A percentile compares a stretch with the other conserved stretches of the same genome.
phyloP scores from a whole-genome alignment of 2,113 vertebrate species.

The Indicator maculatus region DNA sequence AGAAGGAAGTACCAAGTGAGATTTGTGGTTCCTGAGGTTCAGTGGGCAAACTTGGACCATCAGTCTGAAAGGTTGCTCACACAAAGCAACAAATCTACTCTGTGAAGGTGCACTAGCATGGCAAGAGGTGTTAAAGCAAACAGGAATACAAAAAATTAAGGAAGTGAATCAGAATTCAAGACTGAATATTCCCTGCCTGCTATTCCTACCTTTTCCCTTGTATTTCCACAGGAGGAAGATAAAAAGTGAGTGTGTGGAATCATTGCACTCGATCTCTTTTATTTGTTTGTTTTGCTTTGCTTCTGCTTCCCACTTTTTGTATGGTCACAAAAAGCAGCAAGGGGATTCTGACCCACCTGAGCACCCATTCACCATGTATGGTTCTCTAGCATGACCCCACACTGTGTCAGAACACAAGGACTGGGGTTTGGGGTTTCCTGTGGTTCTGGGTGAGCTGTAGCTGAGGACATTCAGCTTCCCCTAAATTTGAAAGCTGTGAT shows the following conservation, averaged over 20 bases:
- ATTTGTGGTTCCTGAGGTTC: neutral
- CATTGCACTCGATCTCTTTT: neutral
- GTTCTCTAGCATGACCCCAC: neutral
- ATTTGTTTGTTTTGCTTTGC: neutral
- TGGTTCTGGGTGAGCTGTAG: neutral
- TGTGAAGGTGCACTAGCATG: neutral
- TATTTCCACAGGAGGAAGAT: neutral
- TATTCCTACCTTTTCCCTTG: neutral
- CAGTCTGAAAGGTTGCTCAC: rapidly evolving
- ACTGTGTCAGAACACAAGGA: neutral
- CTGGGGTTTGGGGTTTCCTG: neutral
- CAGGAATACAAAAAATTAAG: neutral
- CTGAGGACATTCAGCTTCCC: neutral
- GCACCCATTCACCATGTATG: rapidly evolving
- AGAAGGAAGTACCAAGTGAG: neutral
- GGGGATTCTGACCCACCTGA: neutral
- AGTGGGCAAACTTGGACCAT: neutral
- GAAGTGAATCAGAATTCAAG: neutral
- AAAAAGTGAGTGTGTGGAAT: neutral
- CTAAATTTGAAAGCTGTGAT: neutral
- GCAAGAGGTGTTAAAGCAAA: neutral
- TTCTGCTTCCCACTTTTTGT: neutral
- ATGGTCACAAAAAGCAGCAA: neutral
- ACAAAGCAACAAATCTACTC: neutral
- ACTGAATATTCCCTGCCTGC: neutral